A percentile compares a stretch with the other conserved stretches of the same genome.
Evolutionary conservation across 2,113 vertebrate species (phyloP).

Genomic region (Falco punctatus): DNA sequence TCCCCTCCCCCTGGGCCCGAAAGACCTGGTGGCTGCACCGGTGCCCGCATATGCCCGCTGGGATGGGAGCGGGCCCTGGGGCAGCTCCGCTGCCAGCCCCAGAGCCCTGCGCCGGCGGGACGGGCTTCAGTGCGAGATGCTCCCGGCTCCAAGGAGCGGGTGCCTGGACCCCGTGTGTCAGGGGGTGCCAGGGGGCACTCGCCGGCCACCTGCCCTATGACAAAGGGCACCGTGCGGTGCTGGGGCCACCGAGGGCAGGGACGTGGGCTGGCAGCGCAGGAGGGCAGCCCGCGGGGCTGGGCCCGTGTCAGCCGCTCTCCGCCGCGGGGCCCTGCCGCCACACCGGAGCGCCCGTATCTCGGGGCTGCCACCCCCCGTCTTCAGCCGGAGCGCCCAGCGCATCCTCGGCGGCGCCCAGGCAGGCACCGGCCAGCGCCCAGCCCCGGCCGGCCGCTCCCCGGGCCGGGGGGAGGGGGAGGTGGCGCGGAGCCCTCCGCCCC

Average conservation of each 20-base stretch:
- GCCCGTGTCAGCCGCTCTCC: too few relatives aligned
- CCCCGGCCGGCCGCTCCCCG: neutral
- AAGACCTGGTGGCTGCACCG: accelerated
- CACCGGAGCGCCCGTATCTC: too few relatives aligned
- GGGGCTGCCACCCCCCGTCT: neutral
- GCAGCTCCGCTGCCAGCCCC: accelerated
- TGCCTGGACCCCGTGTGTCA: accelerated
- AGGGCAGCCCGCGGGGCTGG: neutral
- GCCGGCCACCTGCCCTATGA: accelerated
- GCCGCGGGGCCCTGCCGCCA: neutral
- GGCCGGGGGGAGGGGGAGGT: neutral
- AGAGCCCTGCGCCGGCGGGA: neutral
- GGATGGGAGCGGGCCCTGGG: neutral
- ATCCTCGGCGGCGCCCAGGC: neutral
- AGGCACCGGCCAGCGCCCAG: neutral
- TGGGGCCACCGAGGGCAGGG: neutral
- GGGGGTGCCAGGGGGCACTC: neutral
- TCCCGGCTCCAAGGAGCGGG: accelerated
- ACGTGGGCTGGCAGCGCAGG: neutral
- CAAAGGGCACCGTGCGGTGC: accelerated
- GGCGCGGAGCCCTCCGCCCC: constrained; percentile 32
- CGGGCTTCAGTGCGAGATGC: accelerated
- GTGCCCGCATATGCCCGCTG: accelerated
- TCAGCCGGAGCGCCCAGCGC: neutral
- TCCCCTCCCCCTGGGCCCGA: accelerated